Evolutionary conservation across 2,797 vertebrate genomes (phyloP), one percentile per base, ranked within the genome.

Genomic region (Simalia tracyae): DNA sequence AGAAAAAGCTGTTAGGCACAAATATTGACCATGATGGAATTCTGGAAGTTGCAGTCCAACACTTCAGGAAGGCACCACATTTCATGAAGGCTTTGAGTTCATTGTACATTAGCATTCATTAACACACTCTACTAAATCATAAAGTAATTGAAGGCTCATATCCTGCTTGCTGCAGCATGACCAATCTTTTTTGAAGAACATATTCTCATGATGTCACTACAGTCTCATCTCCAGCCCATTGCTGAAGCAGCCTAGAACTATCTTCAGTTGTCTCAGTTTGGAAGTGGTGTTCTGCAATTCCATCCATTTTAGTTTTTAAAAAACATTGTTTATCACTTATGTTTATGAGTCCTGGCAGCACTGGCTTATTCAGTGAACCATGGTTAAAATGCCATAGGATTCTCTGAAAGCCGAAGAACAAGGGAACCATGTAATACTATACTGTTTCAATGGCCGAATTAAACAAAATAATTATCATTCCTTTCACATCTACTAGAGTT

Each of bases 401-500:
- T 81, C 72, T 81, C 3, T 54, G 0, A 81, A 46, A 81, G 36
- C 72, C 11, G 36, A 46, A 81, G 8, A 46, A 24, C 17, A 24
- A 46, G 19, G 36, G 19, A 81, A 81, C 10, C 72, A 10, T 92
- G 93, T 94, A 96, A 94, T 93, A 94, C 95, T 76, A 56, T 72
- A 94, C 15, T 0, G 1, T 95, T 91, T 94, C 94, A 97, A 97
- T 91, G 94, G 95, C 95, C 96, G 96, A 96, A 96, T 97, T 95
- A 96, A 93, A 97, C 95, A 92, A 93, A 93, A 95, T 96, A 91
- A 96, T 97, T 97, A 93, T 95, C 94, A 97, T 97, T 97, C 97
- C 87, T 89, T 96, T 96, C 97, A 97, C 97, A 97, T 95, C 95
- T 85, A 17, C 92, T 94, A 86, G 95, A 95, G 96, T 97, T 96